Evolutionary conservation across 2,113 vertebrate species (phyloP).

Genomic region (Hipposideros armiger): DNA sequence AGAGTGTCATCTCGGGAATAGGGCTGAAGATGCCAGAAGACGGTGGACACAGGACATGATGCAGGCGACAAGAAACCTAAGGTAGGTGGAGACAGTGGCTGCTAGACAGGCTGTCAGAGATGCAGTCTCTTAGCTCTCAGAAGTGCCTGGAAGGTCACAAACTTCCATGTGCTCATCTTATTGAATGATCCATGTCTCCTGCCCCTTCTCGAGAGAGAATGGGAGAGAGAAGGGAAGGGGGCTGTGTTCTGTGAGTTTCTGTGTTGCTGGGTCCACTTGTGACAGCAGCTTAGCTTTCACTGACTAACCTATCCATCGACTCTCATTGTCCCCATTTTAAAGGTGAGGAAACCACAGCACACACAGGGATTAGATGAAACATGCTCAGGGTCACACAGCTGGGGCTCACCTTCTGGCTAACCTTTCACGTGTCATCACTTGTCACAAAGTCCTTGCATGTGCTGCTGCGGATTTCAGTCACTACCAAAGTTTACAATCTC

Average conservation of each 20-base stretch:
- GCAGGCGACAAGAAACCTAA: no score
- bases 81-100: neutral
- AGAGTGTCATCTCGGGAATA: no score
- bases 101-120: neutral
- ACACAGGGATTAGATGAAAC: neutral
- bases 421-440: neutral
- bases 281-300: neutral
- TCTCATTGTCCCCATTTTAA: neutral
- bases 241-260: neutral
- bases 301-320: neutral
- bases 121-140: neutral
- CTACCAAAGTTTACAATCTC: no score
- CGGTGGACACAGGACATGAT: rapidly evolving
- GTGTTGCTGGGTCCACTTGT: neutral
- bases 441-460: neutral
- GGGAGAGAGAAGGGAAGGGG: neutral
- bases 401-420: neutral
- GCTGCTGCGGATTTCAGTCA: neutral
- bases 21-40: neutral
- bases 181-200: no score
- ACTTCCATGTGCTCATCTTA: neutral
- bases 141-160: neutral
- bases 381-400: no score
- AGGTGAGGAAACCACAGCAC: no score
- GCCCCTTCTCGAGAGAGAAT: neutral